Conservation (phyloP, 2,888 invertebrate genomes). For the Barypeithes pellucidus region DNA sequence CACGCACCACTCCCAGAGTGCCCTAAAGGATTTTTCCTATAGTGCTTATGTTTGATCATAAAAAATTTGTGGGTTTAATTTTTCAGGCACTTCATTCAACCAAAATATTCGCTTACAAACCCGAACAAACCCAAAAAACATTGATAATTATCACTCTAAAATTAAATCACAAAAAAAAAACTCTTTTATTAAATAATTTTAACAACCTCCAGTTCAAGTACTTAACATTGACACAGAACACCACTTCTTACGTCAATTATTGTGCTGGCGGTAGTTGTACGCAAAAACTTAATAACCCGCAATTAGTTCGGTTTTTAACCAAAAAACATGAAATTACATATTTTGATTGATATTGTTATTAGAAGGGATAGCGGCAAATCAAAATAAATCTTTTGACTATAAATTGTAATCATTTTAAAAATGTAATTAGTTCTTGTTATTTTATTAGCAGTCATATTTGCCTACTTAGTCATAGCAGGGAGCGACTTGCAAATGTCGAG, state of each 20-base stretch:
- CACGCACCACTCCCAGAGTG: too few species aligned
- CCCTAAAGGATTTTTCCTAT: too few species aligned
- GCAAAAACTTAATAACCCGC: conserved; percentile 10
- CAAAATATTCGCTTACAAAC: too few species aligned
- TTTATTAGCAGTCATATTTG: not conserved
- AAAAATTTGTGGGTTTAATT: too few species aligned
- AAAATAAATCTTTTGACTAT: not conserved
- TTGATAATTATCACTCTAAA: not conserved
- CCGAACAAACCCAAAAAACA: too few species aligned
- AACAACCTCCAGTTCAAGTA: conserved; percentile 29
- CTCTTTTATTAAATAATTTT: not conserved
- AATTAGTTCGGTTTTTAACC: conserved; percentile 17
- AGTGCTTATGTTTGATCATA: too few species aligned
- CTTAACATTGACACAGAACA: conserved; percentile 34
- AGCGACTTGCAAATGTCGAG: conserved; percentile 3
- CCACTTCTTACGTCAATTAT: conserved; percentile 1
- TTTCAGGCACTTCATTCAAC: too few species aligned
- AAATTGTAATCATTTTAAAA: conserved; percentile 4
- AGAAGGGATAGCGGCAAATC: not conserved
- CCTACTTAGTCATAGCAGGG: too few species aligned
- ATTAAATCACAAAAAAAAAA: conserved; percentile 16
- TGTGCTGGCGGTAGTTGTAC: not conserved
- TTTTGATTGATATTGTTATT: conserved; percentile 4
- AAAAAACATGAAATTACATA: conserved; percentile 5
- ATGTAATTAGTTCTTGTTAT: not conserved